Evolutionary conservation across 1,140 invertebrate genomes (phyloP).

Genomic region (Vanessa tameamea): DNA sequence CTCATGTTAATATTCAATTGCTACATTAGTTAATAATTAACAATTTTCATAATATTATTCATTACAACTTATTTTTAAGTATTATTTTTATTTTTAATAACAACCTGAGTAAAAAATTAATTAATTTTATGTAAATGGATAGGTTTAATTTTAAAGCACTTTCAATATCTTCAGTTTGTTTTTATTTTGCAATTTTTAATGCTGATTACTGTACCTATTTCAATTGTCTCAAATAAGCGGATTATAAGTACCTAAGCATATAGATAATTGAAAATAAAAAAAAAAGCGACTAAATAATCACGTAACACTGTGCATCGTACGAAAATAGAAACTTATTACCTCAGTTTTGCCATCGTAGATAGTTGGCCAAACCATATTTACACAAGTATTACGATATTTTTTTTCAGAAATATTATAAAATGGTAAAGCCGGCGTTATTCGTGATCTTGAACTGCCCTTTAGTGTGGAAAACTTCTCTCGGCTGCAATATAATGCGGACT

Average conservation of each 20-base stretch:
- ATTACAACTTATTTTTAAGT: background rate
- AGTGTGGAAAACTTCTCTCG: slow-evolving; percentile 65
- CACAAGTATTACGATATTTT: slow-evolving; percentile 48
- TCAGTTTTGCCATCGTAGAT: slow-evolving; percentile 73
- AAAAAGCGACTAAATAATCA: slow-evolving; percentile 14
- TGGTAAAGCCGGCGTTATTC: slow-evolving; percentile 57
- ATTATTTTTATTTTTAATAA: no score
- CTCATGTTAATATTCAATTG: background rate
- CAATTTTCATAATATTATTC: background rate
- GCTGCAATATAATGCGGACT: slow-evolving; percentile 59
- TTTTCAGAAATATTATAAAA: slow-evolving; percentile 50
- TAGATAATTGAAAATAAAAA: background rate
- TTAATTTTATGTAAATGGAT: no score
- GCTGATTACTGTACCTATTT: background rate
- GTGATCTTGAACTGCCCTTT: slow-evolving; percentile 80
- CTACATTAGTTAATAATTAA: background rate
- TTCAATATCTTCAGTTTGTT: no score
- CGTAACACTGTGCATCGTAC: slow-evolving; percentile 1
- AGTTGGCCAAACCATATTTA: slow-evolving; percentile 72
- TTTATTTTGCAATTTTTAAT: no score
- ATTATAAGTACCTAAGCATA: background rate
- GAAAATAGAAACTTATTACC: slow-evolving; percentile 51
- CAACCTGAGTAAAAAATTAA: no score
- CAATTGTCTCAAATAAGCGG: background rate
- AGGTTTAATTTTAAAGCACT: no score